Conservation (phyloP, 2,888 invertebrate species). For the Drosophila merina region DNA sequence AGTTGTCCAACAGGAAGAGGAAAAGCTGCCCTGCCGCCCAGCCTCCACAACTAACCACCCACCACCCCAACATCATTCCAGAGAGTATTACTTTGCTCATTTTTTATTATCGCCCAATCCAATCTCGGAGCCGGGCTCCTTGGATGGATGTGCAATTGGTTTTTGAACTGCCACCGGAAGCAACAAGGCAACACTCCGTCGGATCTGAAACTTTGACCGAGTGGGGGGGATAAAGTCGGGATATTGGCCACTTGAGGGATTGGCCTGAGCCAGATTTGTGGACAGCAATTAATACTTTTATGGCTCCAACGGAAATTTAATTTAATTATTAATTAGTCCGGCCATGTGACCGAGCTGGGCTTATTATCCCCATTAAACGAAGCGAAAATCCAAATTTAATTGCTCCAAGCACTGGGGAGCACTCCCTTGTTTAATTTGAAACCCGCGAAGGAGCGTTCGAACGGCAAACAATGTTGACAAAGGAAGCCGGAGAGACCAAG, state of each 20-base stretch:
- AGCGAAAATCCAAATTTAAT: constrained; percentile 64
- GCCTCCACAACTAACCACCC: neutral
- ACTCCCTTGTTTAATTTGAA: constrained; percentile 49
- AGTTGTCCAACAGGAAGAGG: constrained; percentile 48
- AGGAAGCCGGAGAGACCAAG: constrained; percentile 48
- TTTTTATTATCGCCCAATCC: constrained; percentile 67
- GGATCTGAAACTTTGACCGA: constrained; percentile 30
- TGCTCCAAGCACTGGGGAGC: constrained; percentile 26
- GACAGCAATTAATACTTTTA: constrained; percentile 72
- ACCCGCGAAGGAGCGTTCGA: constrained; percentile 64
- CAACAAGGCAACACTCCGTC: constrained; percentile 60
- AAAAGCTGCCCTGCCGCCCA: constrained; percentile 2
- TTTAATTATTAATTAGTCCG: constrained; percentile 72
- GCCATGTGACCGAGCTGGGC: constrained; percentile 18
- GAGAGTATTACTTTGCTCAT: constrained; percentile 24
- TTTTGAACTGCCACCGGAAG: constrained; percentile 63
- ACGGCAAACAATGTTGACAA: constrained; percentile 59
- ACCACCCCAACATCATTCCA: constrained; percentile 34
- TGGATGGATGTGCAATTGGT: constrained; percentile 54
- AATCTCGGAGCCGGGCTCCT: constrained; percentile 51
- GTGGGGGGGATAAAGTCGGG: constrained; percentile 1
- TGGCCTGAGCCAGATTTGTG: constrained; percentile 56
- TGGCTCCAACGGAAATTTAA: constrained; percentile 62
- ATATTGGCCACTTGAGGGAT: constrained; percentile 35
- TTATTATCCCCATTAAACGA: constrained; percentile 72